Percentiles rank a stretch among this genome's conserved stretches.
Conservation (phyloP, 2,113 vertebrate genomes). For the Himantopus leucocephalus region DNA sequence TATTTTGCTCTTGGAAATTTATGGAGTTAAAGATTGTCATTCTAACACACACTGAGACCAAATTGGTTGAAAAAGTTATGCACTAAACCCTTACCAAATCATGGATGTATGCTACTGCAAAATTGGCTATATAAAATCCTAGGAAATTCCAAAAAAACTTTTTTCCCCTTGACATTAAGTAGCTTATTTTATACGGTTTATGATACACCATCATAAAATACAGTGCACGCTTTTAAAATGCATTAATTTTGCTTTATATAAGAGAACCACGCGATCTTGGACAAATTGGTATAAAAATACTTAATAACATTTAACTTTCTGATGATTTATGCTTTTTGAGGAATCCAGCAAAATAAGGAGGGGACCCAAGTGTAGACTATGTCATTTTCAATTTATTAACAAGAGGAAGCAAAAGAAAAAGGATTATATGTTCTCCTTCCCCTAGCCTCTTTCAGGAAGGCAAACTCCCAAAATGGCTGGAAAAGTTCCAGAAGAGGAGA, state of each 20-base stretch:
- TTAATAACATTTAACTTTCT: background rate
- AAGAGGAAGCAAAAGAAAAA: background rate
- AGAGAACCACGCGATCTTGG: background rate
- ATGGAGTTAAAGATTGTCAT: background rate
- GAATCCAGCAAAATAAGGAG: background rate
- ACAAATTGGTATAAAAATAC: background rate
- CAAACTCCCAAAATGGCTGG: background rate
- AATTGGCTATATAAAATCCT: background rate
- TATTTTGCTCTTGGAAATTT: background rate
- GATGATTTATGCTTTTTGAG: background rate
- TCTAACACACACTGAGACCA: background rate
- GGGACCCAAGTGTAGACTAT: background rate
- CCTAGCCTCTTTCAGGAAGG: background rate
- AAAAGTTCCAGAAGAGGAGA: slow-evolving; percentile 23
- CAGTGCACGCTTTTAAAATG: background rate
- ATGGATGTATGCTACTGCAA: background rate
- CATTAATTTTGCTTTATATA: background rate
- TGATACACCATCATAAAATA: background rate
- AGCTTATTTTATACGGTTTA: background rate
- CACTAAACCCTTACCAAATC: background rate
- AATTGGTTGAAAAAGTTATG: background rate
- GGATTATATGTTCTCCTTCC: background rate
- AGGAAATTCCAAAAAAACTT: fast-evolving
- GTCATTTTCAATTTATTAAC: slow-evolving; percentile 3
- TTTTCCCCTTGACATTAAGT: background rate